Evolutionary conservation across 92 coral and sea anemone species (phyloP), one percentile per base, ranked within the genome.

Genomic region (Phenganax marumi): DNA sequence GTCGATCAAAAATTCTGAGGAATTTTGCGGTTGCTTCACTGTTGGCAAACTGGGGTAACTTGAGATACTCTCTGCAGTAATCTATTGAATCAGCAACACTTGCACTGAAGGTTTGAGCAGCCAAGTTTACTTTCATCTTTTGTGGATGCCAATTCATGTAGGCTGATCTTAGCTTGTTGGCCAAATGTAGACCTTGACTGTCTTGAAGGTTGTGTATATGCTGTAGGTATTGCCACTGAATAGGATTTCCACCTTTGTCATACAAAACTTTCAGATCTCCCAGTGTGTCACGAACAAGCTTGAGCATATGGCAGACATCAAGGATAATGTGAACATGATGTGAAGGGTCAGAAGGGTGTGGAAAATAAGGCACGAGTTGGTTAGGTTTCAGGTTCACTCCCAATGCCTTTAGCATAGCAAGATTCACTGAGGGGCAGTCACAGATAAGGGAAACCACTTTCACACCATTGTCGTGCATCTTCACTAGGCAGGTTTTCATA

Each of bases 381-480:
- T 81, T 53, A 4, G 18, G 14, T 21, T 25, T 23, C 23, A 81
- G 12, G 0, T 23, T 81, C 7, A 50, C 85, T 3, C 80, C 71
- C 24, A 82, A 56, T 1, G 54, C 71, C 60, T 68, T 82, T n/a
- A 82, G 8, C 80, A 82, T 82, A 9, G 86, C 49, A 16, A 54
- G 17, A 55, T 82, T 58, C 54, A 23, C 52, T 7, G 68, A 0
- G 6, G 85, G 85, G 70, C 85, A 78, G 68, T 81, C 85, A 50
- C 85, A 81, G 19, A 68, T 81, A 6, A 81, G 23, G 1, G 77
- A 69, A 8, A 70, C 85, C 10, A 70, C 79, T 18, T 69, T 70
- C 13, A 79, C 83, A 3, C 84, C 85, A 18, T 8, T 53, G 70
- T 82, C 85, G 51, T 71, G 70, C 46, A 70, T 33, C 57, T 82